phyloP scores from a whole-genome alignment of 2,797 vertebrate genomes.

The Malacoraja senta region DNA sequence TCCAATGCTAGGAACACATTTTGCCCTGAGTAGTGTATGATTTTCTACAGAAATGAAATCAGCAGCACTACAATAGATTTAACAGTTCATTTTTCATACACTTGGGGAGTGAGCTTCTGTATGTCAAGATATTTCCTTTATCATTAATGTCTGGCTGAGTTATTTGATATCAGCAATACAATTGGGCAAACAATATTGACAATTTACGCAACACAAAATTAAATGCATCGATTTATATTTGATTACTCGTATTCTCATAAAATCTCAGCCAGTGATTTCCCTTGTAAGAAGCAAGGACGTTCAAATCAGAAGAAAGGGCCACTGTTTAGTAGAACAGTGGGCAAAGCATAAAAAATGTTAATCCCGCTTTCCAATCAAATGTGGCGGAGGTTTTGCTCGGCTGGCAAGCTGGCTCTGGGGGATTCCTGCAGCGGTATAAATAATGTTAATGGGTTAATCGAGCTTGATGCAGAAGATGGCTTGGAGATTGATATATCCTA shows the following conservation, averaged over 20 bases:
- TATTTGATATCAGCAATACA: slow-evolving; percentile 18
- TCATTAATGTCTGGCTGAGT: neutral
- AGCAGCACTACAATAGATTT: neutral
- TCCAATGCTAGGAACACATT: neutral
- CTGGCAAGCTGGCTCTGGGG: neutral
- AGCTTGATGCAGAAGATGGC: neutral
- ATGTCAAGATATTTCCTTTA: slow-evolving; percentile 19
- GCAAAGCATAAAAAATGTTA: neutral
- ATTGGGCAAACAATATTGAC: slow-evolving; percentile 26
- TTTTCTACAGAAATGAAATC: slow-evolving; percentile 25
- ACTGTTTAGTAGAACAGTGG: neutral
- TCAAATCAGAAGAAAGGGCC: neutral
- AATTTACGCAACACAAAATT: slow-evolving; percentile 3
- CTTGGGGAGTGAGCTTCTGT: neutral
- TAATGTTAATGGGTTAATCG: neutral
- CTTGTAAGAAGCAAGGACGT: neutral
- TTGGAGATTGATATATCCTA: neutral
- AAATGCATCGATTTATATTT: slow-evolving; percentile 15
- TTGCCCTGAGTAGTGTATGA: neutral
- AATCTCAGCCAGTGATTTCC: neutral
- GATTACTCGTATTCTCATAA: slow-evolving; percentile 30
- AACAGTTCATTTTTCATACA: slow-evolving; percentile 14
- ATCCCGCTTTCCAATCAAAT: neutral
- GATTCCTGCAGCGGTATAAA: neutral
- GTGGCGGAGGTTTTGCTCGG: neutral